These are phyloP conservation scores for Microcebus jonahi DNA, from an alignment of 2,113 vertebrate genomes.

Conservation along the genomic window DNA sequence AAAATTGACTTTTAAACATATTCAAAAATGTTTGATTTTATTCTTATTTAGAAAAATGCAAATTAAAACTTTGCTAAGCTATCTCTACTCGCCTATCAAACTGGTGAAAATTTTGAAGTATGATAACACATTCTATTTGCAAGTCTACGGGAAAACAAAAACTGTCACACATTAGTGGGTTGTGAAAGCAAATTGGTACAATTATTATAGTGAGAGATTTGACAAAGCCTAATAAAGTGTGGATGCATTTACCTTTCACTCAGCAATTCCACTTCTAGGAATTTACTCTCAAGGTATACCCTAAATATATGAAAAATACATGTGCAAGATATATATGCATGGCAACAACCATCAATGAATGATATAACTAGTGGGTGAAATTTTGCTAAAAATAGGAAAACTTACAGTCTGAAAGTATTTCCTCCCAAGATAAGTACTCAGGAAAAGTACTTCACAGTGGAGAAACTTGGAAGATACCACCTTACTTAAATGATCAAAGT, in stretches of 20 bases:
- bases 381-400: background rate
- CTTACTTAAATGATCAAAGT: background rate
- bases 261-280: background rate
- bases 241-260: background rate
- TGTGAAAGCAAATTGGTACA: background rate
- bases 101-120: background rate
- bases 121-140: background rate
- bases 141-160: background rate
- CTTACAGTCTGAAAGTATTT: background rate
- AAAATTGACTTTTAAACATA: background rate
- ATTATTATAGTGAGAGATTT: background rate
- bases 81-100: background rate
- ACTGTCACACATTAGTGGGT: background rate
- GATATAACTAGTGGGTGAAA: background rate
- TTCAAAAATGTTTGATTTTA: background rate
- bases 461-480: background rate
- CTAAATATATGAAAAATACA: background rate
- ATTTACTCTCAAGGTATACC: background rate
- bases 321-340: background rate
- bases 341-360: background rate
- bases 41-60: background rate
- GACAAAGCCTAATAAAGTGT: background rate
- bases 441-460: background rate
- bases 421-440: background rate
- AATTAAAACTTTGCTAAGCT: background rate